Percentiles rank a stretch among this genome's conserved stretches.
Conservation (phyloP, 2,113 vertebrate species). For the Nothoprocta pentlandii region DNA sequence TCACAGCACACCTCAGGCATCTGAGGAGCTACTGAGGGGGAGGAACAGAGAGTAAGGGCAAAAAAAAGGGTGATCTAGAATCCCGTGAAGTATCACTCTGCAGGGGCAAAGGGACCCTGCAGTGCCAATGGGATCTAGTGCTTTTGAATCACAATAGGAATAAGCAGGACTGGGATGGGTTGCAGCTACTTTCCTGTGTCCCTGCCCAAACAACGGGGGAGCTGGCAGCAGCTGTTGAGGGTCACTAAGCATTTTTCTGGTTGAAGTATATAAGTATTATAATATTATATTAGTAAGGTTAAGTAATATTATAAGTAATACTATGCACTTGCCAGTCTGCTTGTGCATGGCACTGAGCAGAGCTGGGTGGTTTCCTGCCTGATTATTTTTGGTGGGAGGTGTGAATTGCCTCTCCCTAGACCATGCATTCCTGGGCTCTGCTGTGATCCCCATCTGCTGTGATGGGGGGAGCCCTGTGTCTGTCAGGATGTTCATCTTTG, state of each 20-base stretch:
- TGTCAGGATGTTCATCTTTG: neutral
- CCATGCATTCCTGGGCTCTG: fast-evolving
- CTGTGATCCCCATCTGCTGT: fast-evolving
- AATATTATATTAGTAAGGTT: too few species aligned
- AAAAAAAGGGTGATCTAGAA: neutral
- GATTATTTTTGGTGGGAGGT: neutral
- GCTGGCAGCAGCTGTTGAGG: neutral
- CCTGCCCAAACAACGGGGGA: neutral
- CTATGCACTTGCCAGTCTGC: fast-evolving
- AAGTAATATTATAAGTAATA: neutral
- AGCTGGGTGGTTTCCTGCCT: neutral
- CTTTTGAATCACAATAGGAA: neutral
- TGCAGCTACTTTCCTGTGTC: neutral
- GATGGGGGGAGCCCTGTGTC: fast-evolving
- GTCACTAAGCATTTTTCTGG: neutral
- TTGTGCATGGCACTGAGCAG: neutral
- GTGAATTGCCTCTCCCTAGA: neutral
- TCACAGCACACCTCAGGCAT: neutral
- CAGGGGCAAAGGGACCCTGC: neutral
- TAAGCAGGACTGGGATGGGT: neutral
- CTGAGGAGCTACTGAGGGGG: neutral
- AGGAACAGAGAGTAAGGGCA: neutral
- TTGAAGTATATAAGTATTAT: too few species aligned
- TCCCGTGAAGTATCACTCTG: neutral
- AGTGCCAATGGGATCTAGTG: neutral